Conservation (phyloP, 2,888 invertebrate genomes). For the Ephialtes manifestator region DNA sequence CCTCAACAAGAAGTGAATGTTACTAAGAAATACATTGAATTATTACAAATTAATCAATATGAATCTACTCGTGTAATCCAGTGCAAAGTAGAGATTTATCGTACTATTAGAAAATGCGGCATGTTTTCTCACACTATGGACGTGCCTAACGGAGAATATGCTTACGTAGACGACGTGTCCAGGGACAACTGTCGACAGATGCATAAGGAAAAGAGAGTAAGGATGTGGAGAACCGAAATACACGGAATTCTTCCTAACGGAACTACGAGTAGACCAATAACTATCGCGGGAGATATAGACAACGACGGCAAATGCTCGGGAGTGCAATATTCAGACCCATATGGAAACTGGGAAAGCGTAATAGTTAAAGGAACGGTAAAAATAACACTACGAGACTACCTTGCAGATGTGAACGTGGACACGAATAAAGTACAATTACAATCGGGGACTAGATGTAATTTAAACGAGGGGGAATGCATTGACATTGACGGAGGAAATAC, state of each 20-base stretch:
- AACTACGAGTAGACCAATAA: background rate
- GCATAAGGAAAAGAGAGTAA: background rate
- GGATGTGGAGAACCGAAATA: background rate
- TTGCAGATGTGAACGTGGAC: background rate
- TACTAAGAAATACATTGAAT: too few relatives aligned
- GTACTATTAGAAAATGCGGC: too few relatives aligned
- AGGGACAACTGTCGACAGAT: background rate
- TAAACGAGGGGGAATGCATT: background rate
- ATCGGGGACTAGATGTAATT: background rate
- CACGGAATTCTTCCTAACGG: background rate
- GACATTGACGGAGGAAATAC: slow-evolving; percentile 7
- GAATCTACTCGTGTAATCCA: too few relatives aligned
- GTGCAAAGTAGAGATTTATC: too few relatives aligned
- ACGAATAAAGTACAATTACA: background rate
- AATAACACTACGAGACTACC: background rate
- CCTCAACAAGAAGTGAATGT: too few relatives aligned
- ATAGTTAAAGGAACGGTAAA: background rate
- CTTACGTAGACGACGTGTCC: too few relatives aligned
- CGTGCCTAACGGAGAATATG: too few relatives aligned
- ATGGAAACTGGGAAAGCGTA: slow-evolving; percentile 14
- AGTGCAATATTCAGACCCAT: background rate
- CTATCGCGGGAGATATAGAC: background rate
- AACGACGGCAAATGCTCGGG: background rate
- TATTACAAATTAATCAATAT: too few relatives aligned
- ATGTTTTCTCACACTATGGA: too few relatives aligned